Base-by-base conservation (phyloP, 2,113 vertebrate species). In the Lycocorax pyrrhopterus region DNA sequence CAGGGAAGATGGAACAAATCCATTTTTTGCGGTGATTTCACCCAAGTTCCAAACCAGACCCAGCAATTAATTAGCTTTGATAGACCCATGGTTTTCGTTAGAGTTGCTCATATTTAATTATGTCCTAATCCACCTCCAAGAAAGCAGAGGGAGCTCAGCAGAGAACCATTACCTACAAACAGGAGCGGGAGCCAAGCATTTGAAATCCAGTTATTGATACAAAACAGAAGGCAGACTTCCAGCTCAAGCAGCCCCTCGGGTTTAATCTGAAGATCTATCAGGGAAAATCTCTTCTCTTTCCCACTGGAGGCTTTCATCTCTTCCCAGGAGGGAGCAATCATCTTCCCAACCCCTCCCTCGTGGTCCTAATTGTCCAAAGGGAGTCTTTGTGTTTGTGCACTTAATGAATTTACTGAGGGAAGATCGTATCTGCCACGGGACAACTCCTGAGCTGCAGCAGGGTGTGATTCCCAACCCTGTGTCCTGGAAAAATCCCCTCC, bases 91-190 rank as follows among this genome's bases (percentile, higher is more conserved):
- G 25, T 77, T 91, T 90, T 95, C 4, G 82, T 97, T 94, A 96
- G 93, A 93, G 91, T 52, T 78, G 71, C 94, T 91, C 66, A 64
- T 73, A 93, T 88, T 95, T 97, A 97, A 98, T 97, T 97, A 97
- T 35, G 44, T 59, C 81, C 92, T 69, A 68, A 92, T 94, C 89
- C 53, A 95, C 66, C 96, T 73, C 37, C 16, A 71, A 77, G 84
- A 90, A 92, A 78, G 21, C 66, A 49, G 68, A 90, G 66, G 59
- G 78, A 80, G 71, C 87, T 94, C 52, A 32, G 10, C 79, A 15
- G 9, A 89, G 63, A 86, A 84, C 35, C 63, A 49, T 94, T 88
- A 84, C 86, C 92, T 94, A 71, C 91, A 83, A 93, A 67, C 73
- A 84, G 60, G 60, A 87, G 90, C 22, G 76, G 72, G 39, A 91